These are phyloP conservation scores for Xylocopa sonorina DNA, from an alignment of 1,140 invertebrate genomes.

Conservation along the genomic window DNA sequence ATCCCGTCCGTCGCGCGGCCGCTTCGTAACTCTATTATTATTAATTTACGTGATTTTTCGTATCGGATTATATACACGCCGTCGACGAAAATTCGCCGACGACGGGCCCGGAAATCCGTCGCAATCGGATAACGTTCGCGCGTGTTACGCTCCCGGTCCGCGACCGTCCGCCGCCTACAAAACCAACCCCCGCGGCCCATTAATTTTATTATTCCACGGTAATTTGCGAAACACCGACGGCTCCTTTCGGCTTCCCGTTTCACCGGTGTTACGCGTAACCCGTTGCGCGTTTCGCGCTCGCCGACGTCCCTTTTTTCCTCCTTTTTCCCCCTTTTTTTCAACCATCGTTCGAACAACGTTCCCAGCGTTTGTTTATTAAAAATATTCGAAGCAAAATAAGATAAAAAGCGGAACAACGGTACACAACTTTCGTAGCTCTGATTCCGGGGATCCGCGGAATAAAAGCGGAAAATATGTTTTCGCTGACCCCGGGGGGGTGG, in stretches of 20 bases:
- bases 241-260: slow-evolving; percentile 21
- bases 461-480: too few species aligned
- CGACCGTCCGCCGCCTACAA: neutral
- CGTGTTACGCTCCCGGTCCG: neutral
- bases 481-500: too few species aligned
- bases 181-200: slow-evolving; percentile 32
- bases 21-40: slow-evolving; percentile 37
- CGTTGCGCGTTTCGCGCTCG: neutral
- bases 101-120: slow-evolving; percentile 26
- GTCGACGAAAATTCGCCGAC: slow-evolving; percentile 27
- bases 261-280: too few species aligned
- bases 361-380: neutral
- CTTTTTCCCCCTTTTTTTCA: too few species aligned
- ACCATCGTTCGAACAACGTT: too few species aligned
- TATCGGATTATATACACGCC: slow-evolving; percentile 39
- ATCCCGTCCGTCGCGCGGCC: slow-evolving; percentile 1
- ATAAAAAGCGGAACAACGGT: too few species aligned
- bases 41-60: slow-evolving; percentile 51
- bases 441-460: too few species aligned
- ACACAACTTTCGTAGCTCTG: too few species aligned
- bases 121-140: slow-evolving; percentile 36
- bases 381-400: too few species aligned
- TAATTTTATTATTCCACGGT: slow-evolving; percentile 48
- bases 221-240: slow-evolving; percentile 45
- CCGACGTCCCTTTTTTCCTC: too few species aligned